A percentile compares a stretch with the other conserved stretches of the same genome.
These are phyloP conservation scores for Thalassoma bifasciatum DNA, from an alignment of 2,113 vertebrate species.

Conservation along the genomic window DNA sequence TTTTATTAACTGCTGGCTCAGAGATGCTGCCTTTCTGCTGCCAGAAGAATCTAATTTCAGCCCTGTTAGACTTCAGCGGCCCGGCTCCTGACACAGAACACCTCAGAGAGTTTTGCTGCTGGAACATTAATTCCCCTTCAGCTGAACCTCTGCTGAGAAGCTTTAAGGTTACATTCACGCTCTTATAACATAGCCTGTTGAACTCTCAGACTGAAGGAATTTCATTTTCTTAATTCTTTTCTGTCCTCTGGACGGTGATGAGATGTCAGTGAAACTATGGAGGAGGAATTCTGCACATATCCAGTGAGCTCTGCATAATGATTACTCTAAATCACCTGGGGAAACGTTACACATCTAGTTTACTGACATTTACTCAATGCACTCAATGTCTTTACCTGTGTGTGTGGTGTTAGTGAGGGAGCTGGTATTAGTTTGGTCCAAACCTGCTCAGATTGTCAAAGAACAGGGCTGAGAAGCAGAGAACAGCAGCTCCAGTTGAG, in stretches of 20 bases:
- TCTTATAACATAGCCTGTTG: background rate
- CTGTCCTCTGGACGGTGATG: background rate
- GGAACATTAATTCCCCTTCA: constrained; percentile 5
- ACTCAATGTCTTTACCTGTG: background rate
- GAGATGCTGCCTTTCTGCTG: background rate
- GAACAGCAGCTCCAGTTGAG: background rate
- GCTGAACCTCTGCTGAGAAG: background rate
- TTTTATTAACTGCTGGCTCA: constrained; percentile 14
- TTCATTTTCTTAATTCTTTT: constrained; percentile 2
- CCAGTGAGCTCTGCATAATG: background rate
- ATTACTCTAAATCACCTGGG: background rate
- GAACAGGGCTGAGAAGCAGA: background rate
- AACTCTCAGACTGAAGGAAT: background rate
- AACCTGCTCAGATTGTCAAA: no score
- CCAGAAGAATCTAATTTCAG: constrained; percentile 31
- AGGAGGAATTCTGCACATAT: background rate
- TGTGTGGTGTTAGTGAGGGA: background rate
- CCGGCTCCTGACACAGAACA: constrained; percentile 1
- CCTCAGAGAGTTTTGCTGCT: background rate
- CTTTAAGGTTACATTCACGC: constrained; percentile 5
- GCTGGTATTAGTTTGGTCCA: background rate
- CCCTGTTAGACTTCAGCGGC: constrained; percentile 5
- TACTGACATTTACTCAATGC: constrained; percentile 5
- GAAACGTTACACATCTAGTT: background rate
- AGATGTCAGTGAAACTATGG: background rate